These are phyloP conservation scores for Drosophila mauritiana DNA, from an alignment of 1,140 invertebrate genomes.

Conservation along the genomic window DNA sequence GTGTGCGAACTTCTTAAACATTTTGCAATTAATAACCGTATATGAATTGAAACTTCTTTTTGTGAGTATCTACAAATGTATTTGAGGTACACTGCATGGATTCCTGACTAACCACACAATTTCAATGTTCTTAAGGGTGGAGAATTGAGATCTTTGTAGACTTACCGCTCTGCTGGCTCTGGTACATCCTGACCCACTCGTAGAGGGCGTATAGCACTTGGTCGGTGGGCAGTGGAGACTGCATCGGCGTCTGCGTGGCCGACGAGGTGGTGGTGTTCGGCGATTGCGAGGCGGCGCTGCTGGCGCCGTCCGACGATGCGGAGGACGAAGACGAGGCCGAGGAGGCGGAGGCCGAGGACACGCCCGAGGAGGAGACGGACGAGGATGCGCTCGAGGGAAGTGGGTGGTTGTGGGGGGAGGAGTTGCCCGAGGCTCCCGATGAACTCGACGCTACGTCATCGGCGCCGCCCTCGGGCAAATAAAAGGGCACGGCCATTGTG, in stretches of 20 bases:
- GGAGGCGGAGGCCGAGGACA: conserved; percentile 58
- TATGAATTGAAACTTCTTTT: too few species aligned
- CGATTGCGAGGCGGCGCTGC: conserved; percentile 74
- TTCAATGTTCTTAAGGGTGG: neutral
- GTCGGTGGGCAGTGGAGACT: conserved; percentile 75
- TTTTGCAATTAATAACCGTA: too few species aligned
- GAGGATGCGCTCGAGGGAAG: conserved; percentile 53
- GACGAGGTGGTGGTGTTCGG: conserved; percentile 82
- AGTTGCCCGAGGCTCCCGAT: conserved; percentile 57
- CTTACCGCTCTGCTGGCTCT: conserved; percentile 52
- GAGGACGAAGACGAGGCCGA: conserved; percentile 57
- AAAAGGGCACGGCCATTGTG: conserved; percentile 84
- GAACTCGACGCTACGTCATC: conserved; percentile 76
- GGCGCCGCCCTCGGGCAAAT: conserved; percentile 78
- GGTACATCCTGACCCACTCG: conserved; percentile 68
- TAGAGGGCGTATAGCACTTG: conserved; percentile 78
- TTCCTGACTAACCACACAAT: neutral
- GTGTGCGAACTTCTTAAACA: too few species aligned
- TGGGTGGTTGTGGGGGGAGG: conserved; percentile 43
- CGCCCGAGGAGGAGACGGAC: conserved; percentile 57
- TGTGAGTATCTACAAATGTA: too few species aligned
- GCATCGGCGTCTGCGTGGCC: conserved; percentile 84
- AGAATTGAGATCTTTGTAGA: neutral
- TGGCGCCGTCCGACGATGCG: conserved; percentile 73
- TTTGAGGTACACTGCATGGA: too few species aligned